phyloP scores from a whole-genome alignment of 2,113 vertebrate species.

The Ia io region DNA sequence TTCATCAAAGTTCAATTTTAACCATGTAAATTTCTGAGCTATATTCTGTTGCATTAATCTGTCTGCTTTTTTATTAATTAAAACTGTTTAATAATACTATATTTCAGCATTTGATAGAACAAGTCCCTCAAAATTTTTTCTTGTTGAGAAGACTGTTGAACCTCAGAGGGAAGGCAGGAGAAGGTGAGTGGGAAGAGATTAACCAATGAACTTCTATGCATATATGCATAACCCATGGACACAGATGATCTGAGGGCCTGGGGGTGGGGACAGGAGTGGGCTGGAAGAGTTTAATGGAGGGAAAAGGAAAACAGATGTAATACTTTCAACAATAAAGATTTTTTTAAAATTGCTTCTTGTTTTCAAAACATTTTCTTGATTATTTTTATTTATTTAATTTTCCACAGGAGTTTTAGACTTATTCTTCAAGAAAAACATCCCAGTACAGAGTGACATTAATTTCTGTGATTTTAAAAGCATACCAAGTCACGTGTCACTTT shows the following conservation, averaged over 20 bases:
- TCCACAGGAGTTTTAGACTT: neutral
- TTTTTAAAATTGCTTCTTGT: neutral
- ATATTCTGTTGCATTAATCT: neutral
- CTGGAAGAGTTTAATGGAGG: too few relatives aligned
- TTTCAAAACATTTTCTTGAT: constrained; percentile 6
- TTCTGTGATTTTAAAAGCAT: neutral
- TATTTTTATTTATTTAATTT: neutral
- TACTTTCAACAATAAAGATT: too few relatives aligned
- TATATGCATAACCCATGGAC: too few relatives aligned
- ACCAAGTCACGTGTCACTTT: neutral
- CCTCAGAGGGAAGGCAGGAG: too few relatives aligned
- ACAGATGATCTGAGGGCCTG: too few relatives aligned
- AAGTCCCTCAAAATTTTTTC: neutral
- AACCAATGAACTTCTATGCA: too few relatives aligned
- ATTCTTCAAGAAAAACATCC: neutral
- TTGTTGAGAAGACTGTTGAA: neutral
- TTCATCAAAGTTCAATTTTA: neutral
- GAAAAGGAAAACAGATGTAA: too few relatives aligned
- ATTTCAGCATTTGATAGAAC: neutral
- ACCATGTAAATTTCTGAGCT: neutral
- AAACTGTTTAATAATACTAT: neutral
- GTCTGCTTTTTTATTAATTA: neutral
- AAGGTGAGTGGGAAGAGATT: too few relatives aligned
- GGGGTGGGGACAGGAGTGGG: too few relatives aligned
- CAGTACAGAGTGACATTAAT: neutral